Conservation (phyloP, 2,797 vertebrate genomes). For the Anas bahamensis region DNA sequence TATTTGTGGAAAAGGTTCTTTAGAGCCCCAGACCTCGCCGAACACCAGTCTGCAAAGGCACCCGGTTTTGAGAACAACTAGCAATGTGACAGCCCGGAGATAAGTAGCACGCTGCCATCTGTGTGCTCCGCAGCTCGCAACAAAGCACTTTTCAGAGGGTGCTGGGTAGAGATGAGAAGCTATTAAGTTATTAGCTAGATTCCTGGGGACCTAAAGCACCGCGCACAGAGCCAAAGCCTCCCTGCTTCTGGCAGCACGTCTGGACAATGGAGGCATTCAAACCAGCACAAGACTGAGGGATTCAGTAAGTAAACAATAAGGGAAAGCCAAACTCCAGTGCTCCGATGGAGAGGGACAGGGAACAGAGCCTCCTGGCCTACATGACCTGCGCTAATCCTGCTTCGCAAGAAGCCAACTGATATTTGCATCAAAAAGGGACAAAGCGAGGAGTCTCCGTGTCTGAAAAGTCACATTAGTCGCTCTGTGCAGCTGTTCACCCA, state of each 20-base stretch:
- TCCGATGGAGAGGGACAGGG: background rate
- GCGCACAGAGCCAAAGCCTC: background rate
- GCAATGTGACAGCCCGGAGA: slow-evolving; percentile 25
- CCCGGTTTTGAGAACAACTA: slow-evolving; percentile 17
- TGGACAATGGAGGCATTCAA: slow-evolving; percentile 77
- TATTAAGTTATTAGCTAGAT: slow-evolving; percentile 74
- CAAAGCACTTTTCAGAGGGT: slow-evolving; percentile 40
- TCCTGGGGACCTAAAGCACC: slow-evolving; percentile 41
- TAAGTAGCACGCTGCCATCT: slow-evolving; percentile 51
- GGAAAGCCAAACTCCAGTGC: slow-evolving; percentile 55
- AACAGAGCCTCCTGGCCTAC: background rate
- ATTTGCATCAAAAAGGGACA: slow-evolving; percentile 80
- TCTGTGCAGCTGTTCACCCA: slow-evolving; percentile 78
- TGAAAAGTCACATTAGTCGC: slow-evolving; percentile 61
- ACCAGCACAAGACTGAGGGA: background rate
- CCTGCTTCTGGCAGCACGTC: slow-evolving; percentile 34
- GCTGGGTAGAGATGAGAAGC: slow-evolving; percentile 26
- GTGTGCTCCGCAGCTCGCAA: slow-evolving; percentile 45
- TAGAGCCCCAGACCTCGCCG: slow-evolving; percentile 6
- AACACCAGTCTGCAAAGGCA: slow-evolving; percentile 19
- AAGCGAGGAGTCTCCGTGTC: background rate
- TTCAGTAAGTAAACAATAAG: slow-evolving; percentile 66
- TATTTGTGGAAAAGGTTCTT: background rate
- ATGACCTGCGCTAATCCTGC: slow-evolving; percentile 38
- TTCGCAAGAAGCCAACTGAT: slow-evolving; percentile 67